Base-by-base conservation (phyloP, 2,888 invertebrate genomes). In the Hedychridium roseum region DNA sequence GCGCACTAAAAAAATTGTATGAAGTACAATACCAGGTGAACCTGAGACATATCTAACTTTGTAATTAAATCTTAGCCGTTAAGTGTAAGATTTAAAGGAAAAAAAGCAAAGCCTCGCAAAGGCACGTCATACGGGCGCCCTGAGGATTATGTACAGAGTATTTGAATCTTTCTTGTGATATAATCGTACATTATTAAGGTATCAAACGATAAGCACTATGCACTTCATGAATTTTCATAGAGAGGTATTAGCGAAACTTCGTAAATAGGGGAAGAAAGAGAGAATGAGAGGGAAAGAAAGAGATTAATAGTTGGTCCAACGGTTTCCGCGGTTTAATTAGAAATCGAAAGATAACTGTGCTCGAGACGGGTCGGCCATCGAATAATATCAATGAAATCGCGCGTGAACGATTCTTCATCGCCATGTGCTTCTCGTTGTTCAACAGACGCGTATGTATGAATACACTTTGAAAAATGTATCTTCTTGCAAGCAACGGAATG, bases 121-220 rank as follows among this genome's bases (percentile, higher is more conserved):
- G n/a, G n/a, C n/a, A n/a, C n/a, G n/a, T n/a, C n/a, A n/a, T n/a
- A n/a, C n/a, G n/a, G n/a, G 53, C 49, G 49, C 53, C 44, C 35
- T 48, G 47, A 50, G 51, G 50, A 62, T 61, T 61, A 69, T 78
- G 78, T 78, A 78, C 77, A 78, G 77, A 76, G 71, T 76, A 76
- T 78, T 78, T 71, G 68, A 74, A 77, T 78, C 75, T 77, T 77
- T 77, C 76, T 78, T 78, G 77, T 78, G 78, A 78, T 78, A 78
- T 78, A 78, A 78, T 78, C 76, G 73, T 77, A 71, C 73, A 74
- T 70, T 71, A 71, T 63, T 74, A 74, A 70, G 71, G 47, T 70
- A 71, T 60, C 28, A 55, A 54, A 63, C 47, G 55, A 62, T 57
- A 57, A 53, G 41, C 41, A 58, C 52, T 60, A 50, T 60, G 57